Evolutionary conservation across 2,113 vertebrate genomes (phyloP).

Genomic region (Axis porcinus): DNA sequence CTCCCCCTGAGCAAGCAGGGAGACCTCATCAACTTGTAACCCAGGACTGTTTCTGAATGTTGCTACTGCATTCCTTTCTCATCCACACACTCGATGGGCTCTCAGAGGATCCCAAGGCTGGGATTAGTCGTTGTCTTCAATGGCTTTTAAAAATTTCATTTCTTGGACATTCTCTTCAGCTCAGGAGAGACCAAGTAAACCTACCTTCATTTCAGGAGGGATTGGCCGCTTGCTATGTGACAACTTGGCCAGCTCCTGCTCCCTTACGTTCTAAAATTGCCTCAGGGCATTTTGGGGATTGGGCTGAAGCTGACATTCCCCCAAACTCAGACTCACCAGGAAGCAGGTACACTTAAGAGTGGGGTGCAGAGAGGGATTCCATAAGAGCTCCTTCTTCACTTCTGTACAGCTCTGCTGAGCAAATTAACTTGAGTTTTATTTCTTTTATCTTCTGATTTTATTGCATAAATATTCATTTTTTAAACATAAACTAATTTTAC

Average conservation of each 20-base stretch:
- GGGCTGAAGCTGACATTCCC: background rate
- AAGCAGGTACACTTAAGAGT: background rate
- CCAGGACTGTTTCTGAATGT: slow-evolving; percentile 70
- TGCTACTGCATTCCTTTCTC: slow-evolving; percentile 69
- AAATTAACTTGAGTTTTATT: slow-evolving; percentile 78
- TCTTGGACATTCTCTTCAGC: slow-evolving; percentile 37
- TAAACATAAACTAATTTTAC: slow-evolving; percentile 77
- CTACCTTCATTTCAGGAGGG: slow-evolving; percentile 45
- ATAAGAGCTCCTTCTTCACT: background rate
- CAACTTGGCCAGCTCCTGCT: background rate
- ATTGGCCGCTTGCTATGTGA: background rate
- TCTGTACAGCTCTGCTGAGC: slow-evolving; percentile 4
- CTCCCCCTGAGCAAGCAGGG: slow-evolving; percentile 54
- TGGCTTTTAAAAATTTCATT: slow-evolving; percentile 34
- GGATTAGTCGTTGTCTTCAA: slow-evolving; percentile 1
- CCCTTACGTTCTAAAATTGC: background rate
- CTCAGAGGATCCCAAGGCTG: slow-evolving; percentile 51
- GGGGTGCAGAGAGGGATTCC: background rate
- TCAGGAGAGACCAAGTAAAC: slow-evolving; percentile 23
- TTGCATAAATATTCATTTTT: slow-evolving; percentile 85
- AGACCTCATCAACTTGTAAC: slow-evolving; percentile 57
- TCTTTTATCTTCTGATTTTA: slow-evolving; percentile 70
- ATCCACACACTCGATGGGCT: background rate
- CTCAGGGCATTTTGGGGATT: background rate
- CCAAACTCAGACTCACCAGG: background rate